Evolutionary conservation across 1,140 invertebrate genomes (phyloP).

Genomic region (Brachionus paranguensis): DNA sequence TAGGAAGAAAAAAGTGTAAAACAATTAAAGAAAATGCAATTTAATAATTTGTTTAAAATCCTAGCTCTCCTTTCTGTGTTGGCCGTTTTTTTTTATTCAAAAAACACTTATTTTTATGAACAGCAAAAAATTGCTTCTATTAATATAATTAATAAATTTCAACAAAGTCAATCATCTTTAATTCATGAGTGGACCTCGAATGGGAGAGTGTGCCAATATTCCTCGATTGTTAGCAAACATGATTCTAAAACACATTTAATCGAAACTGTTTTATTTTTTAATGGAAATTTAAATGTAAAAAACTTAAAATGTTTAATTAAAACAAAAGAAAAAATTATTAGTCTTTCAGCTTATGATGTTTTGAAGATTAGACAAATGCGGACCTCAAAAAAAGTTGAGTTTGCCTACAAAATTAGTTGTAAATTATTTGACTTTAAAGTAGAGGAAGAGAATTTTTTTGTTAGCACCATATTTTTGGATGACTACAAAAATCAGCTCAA

Average conservation of each 20-base stretch:
- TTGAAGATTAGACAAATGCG: neutral
- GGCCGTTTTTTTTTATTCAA: neutral
- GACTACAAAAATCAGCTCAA: too few species aligned
- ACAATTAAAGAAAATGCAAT: too few species aligned
- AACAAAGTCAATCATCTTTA: neutral
- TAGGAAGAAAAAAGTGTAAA: too few species aligned
- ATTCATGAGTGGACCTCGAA: neutral
- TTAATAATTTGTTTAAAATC: too few species aligned
- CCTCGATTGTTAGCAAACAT: neutral
- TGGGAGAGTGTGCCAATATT: neutral
- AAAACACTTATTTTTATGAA: neutral
- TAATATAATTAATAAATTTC: neutral
- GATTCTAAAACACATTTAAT: neutral
- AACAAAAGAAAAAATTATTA: neutral
- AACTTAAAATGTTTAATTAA: neutral
- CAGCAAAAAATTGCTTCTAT: neutral
- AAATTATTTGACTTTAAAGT: too few species aligned
- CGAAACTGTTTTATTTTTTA: neutral
- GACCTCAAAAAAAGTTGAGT: too few species aligned
- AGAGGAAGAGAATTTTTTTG: too few species aligned
- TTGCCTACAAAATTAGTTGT: too few species aligned
- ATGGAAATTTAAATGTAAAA: neutral
- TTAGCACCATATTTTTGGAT: too few species aligned
- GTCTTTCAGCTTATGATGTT: neutral
- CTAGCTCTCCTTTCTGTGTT: too few species aligned